A percentile compares a stretch with the other conserved stretches of the same genome.
These are phyloP conservation scores for Tuberolachnus salignus DNA, from an alignment of 2,888 invertebrate genomes.

Conservation along the genomic window DNA sequence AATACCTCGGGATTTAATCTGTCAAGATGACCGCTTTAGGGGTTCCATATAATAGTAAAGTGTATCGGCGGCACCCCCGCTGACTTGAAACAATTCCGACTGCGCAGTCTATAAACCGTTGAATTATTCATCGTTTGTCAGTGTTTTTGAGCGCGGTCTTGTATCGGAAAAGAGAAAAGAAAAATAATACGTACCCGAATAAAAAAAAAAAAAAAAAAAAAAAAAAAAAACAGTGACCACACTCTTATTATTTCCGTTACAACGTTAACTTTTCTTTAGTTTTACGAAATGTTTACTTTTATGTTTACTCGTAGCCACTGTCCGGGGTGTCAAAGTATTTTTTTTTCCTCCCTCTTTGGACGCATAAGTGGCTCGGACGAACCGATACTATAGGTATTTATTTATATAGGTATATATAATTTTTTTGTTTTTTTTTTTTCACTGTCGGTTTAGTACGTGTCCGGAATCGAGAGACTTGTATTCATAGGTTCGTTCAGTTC, in stretches of 20 bases:
- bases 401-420: no score
- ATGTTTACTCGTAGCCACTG: no score
- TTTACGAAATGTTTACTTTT: constrained; percentile 20
- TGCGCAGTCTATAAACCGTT: neutral
- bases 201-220: neutral
- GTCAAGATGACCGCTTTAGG: neutral
- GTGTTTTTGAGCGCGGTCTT: neutral
- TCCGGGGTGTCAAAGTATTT: neutral
- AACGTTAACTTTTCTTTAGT: constrained; percentile 34
- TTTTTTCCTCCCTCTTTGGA: neutral
- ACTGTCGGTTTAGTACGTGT: neutral
- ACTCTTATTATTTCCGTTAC: no score
- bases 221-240: no score
- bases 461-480: neutral
- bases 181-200: no score
- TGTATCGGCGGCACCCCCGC: neutral
- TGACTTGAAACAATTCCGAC: constrained; percentile 2
- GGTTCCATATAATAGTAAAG: neutral
- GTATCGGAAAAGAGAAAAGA: neutral
- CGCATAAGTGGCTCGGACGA: neutral
- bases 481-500: neutral
- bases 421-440: constrained; percentile 1
- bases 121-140: constrained; percentile 37
- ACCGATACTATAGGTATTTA: no score
- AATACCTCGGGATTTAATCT: neutral